phyloP scores from a whole-genome alignment of 1,140 invertebrate species.

The Tribolium madens region DNA sequence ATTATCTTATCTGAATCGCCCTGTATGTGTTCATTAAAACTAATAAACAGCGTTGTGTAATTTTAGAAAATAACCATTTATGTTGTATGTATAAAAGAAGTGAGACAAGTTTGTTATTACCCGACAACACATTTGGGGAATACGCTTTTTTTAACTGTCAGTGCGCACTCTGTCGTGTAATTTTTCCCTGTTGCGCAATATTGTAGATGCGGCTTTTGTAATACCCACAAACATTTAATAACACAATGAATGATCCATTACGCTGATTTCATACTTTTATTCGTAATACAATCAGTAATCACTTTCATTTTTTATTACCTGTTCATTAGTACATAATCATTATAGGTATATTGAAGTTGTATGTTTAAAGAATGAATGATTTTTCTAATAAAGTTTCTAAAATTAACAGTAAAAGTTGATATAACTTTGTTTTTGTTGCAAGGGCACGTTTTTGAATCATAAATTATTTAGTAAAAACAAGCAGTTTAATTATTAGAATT shows the following conservation, averaged over 20 bases:
- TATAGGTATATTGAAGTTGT: no score
- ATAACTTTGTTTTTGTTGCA: not conserved
- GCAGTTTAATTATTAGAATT: slow-evolving; percentile 5
- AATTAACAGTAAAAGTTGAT: not conserved
- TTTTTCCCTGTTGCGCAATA: not conserved
- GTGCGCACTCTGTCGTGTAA: not conserved
- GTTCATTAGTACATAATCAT: no score
- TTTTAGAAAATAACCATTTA: not conserved
- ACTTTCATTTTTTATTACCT: no score
- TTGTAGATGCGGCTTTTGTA: not conserved
- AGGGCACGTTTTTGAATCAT: not conserved
- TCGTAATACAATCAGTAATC: no score
- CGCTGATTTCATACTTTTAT: no score
- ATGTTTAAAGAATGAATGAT: no score
- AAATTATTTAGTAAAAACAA: not conserved
- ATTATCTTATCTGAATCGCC: no score
- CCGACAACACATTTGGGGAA: not conserved
- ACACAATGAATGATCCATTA: no score
- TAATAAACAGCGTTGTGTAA: no score
- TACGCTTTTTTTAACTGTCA: not conserved
- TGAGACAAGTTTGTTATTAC: not conserved
- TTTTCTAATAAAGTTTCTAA: not conserved
- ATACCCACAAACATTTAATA: not conserved
- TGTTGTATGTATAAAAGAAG: not conserved
- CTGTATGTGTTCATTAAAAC: no score